phyloP scores from a whole-genome alignment of 2,113 vertebrate genomes.

The Lagopus muta region DNA sequence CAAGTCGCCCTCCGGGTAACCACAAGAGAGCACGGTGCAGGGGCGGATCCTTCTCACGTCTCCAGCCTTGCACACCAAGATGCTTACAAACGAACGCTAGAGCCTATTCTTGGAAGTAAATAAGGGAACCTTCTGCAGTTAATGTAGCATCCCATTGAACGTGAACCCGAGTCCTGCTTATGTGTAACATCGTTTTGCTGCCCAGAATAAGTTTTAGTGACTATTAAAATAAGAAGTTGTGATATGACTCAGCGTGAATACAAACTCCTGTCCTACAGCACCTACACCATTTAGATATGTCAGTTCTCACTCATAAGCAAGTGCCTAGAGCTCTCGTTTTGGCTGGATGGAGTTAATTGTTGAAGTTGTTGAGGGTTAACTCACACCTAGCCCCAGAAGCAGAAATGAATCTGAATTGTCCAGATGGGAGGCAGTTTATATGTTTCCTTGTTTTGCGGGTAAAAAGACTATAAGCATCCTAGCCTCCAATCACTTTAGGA shows the following conservation, averaged over 20 bases:
- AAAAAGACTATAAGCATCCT: neutral
- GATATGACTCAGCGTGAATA: neutral
- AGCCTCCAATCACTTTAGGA: neutral
- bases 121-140: neutral
- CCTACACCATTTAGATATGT: too few species aligned
- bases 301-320: neutral
- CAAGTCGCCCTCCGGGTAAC: neutral
- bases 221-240: neutral
- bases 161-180: neutral
- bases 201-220: neutral
- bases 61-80: neutral
- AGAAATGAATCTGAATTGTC: neutral
- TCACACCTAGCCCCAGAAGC: neutral
- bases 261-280: neutral
- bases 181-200: neutral
- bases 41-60: neutral
- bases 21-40: fast-evolving
- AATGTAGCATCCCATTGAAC: neutral
- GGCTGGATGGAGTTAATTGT: neutral
- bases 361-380: neutral
- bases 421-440: neutral
- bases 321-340: neutral
- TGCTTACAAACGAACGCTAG: neutral
- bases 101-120: neutral
- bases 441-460: neutral